Conservation (phyloP, 1,140 invertebrate species). For the Drosophila sturtevanti region DNA sequence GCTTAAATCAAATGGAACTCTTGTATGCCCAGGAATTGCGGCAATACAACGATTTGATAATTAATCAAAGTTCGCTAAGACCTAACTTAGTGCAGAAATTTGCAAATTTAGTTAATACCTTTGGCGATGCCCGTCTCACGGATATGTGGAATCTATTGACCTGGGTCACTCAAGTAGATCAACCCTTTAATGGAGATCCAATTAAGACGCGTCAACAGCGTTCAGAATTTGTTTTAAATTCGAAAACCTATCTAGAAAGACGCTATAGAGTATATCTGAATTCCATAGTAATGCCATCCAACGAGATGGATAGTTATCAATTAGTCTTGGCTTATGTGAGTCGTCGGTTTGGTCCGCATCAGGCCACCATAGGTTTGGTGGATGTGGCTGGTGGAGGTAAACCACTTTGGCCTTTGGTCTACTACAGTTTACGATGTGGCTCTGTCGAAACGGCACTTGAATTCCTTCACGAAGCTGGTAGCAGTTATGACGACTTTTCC, state of each 20-base stretch:
- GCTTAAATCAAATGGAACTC: constrained; percentile 85
- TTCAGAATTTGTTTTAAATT: constrained; percentile 89
- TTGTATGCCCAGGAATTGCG: constrained; percentile 93
- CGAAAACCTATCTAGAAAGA: constrained; percentile 92
- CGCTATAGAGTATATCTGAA: constrained; percentile 94
- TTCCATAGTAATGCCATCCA: constrained; percentile 91
- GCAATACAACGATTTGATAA: constrained; percentile 91
- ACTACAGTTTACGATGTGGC: constrained; percentile 95
- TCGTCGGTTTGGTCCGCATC: constrained; percentile 84
- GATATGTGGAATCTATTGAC: constrained; percentile 94
- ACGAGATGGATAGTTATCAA: constrained; percentile 92
- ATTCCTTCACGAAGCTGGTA: constrained; percentile 88
- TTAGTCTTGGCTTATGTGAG: constrained; percentile 93
- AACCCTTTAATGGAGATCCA: constrained; percentile 86
- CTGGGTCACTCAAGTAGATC: constrained; percentile 47
- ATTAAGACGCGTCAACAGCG: constrained; percentile 87
- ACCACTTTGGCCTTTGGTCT: constrained; percentile 92
- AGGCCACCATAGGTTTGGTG: constrained; percentile 86
- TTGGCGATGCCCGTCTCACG: constrained; percentile 92
- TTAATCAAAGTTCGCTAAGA: constrained; percentile 86
- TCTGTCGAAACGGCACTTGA: constrained; percentile 92
- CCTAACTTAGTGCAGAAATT: constrained; percentile 91
- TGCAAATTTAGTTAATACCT: constrained; percentile 87
- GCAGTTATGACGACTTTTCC: constrained; percentile 83
- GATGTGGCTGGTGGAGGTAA: constrained; percentile 89